phyloP scores from a whole-genome alignment of 2,888 invertebrate genomes.

The Frankliniella intonsa region DNA sequence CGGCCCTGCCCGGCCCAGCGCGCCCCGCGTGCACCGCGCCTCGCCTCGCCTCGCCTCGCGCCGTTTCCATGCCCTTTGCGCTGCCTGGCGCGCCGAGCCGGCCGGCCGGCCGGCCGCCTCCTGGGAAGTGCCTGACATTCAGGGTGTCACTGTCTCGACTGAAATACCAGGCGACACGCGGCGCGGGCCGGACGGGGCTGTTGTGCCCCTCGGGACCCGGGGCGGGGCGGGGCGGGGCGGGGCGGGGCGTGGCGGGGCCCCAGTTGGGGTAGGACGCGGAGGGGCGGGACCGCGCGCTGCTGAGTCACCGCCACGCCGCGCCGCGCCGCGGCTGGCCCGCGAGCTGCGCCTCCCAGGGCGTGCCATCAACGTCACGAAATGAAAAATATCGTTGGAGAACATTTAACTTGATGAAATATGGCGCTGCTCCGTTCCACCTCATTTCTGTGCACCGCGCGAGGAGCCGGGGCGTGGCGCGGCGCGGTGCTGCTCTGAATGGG shows the following conservation, averaged over 20 bases:
- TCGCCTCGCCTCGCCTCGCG: no score
- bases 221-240: neutral
- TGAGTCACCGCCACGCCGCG: neutral
- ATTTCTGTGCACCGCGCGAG: neutral
- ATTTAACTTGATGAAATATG: conserved; percentile 14
- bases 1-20: neutral
- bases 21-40: neutral
- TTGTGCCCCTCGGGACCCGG: neutral
- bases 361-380: conserved; percentile 24
- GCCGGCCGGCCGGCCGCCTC: neutral
- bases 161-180: conserved; percentile 16
- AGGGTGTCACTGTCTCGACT: conserved; percentile 13
- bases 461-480: neutral
- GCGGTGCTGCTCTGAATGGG: neutral
- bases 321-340: neutral
- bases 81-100: neutral
- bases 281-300: neutral
- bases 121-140: conserved; percentile 24
- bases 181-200: neutral
- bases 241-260: neutral
- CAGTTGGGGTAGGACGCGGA: neutral
- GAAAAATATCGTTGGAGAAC: conserved; percentile 4
- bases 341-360: neutral
- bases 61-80: neutral
- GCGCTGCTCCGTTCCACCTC: conserved; percentile 14